Base-by-base conservation (phyloP, 2,797 vertebrate genomes). In the Sebastes cheni region DNA sequence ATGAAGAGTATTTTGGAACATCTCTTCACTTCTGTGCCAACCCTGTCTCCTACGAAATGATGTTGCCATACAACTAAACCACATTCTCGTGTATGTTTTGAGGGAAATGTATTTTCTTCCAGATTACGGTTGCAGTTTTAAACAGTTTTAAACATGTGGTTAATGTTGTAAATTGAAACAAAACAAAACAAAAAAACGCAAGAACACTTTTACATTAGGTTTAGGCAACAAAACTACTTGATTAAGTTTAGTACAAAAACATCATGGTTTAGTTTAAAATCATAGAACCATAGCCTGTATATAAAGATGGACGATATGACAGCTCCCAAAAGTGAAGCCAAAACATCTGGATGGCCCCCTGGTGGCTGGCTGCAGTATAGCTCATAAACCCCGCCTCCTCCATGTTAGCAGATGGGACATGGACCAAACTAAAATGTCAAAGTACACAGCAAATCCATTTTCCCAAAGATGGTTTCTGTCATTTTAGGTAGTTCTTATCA, bases 11-110 rank as follows among this genome's bases (percentile, higher is more conserved):
- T 67, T 70, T 52, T 29, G 3, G 5, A 65, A 58, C 42, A 34
- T 67, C 39, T 54, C 60, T 67, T 74, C 42, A 60, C 22, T 50
- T 68, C n/a, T 78, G 82, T 52, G 8, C 20, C 50, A 52, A 52
- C 50, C 50, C 50, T 20, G 42, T 50, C 42, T 50, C 18, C 50
- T 20, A 52, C 8, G n/a, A 52, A 52, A 52, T n/a, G 18, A 52
- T n/a, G 50, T 52, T 52, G 20, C 50, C 20, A 52, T 52, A 52
- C 50, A n/a, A 52, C 8, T 22, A 52, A 52, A 52, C 50, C 10
- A 8, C 50, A 52, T 52, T 52, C 20, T n/a, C 50, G 20, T 9
- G 8, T 52, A 52, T 16, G 9, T 52, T 52, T n/a, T 9, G 50
- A 52, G 50, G 46, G 46, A 50, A 50, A 20, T 8, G 18, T 50